Evolutionary conservation across 2,797 vertebrate genomes (phyloP), one percentile per base, ranked within the genome.

Genomic region (Gorsachius magnificus): DNA sequence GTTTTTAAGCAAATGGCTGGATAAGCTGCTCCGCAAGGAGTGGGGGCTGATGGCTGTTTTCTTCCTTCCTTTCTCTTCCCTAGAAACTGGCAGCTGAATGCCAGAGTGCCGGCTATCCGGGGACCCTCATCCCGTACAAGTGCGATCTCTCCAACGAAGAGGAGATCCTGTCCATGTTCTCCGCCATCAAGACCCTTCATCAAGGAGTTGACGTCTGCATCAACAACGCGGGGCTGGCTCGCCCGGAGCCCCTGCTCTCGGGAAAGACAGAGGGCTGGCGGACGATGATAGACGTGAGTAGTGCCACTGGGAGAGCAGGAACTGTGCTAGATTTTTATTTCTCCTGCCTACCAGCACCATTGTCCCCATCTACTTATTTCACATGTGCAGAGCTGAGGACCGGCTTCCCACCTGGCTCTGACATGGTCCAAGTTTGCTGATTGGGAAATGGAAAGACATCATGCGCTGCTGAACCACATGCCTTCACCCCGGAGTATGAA

Each of bases 151-250:
- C 99, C 80, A 99, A 98, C 2, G 99, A 99, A 96, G 99, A 99
- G 83, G 99, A 99, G 97, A 99, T 99, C 97, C 98, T 99, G 66
- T 99, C 99, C 88, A 99, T 99, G 99, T 99, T 99, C 96, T 99
- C 99, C 0, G 99, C 99, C 16, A 98, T 99, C 97, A 99, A 98
- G 96, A 99, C 99, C 4, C 98, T 99, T 63, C 98, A 99, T 95
- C 98, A 98, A 60, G 99, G 99, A 0, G 99, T 99, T 90, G 99
- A 99, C 6, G 99, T 99, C 51, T 99, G 99, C 97, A 99, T 99
- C 97, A 99, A 99, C 98, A 99, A 99, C 0, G 99, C 99, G 0
- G 99, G 99, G 41, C 97, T 99, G 96, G 99, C 99, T 29, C 98
- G 98, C 92, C 98, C 98, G 0, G 99, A 99, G 91, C 98, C 99